Conservation (phyloP, 2,888 invertebrate genomes). For the Beris morrisii region DNA sequence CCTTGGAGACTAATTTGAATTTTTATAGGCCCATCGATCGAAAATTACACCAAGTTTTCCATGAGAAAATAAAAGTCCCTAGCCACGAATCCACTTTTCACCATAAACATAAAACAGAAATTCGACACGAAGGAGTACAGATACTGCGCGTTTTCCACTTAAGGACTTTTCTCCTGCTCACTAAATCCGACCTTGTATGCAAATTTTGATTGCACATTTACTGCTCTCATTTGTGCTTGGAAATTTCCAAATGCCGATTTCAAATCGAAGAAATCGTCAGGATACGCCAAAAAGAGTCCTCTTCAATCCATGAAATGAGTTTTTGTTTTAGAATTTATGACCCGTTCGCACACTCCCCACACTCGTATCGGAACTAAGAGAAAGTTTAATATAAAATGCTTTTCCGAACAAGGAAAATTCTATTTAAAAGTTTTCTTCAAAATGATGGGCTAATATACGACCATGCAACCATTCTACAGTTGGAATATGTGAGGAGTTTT, state of each 20-base stretch:
- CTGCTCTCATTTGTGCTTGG: constrained; percentile 18
- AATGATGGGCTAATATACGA: constrained; percentile 27
- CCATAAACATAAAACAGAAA: constrained; percentile 25
- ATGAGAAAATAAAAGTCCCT: neutral
- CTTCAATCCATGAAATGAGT: constrained; percentile 22
- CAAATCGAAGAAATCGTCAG: constrained; percentile 11
- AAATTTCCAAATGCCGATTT: constrained; percentile 3
- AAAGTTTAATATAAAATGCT: constrained; percentile 27
- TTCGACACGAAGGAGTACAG: constrained; percentile 24
- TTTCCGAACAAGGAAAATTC: constrained; percentile 20
- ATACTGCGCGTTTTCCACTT: constrained; percentile 1
- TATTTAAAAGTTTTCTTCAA: constrained; percentile 26
- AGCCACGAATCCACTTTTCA: constrained; percentile 9
- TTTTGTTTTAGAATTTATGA: constrained; percentile 27
- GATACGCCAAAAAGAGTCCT: constrained; percentile 8
- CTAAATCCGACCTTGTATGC: constrained; percentile 30
- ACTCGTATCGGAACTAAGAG: too few species aligned
- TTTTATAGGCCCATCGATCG: constrained; percentile 37
- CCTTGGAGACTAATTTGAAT: constrained; percentile 33
- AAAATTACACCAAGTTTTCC: constrained; percentile 31
- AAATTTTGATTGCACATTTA: constrained; percentile 30
- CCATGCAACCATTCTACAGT: constrained; percentile 2
- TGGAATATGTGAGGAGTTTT: constrained; percentile 15
- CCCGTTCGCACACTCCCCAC: too few species aligned
- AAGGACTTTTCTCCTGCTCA: too few species aligned